These are phyloP conservation scores for Musca vetustissima DNA, from an alignment of 1,140 invertebrate species.

Conservation along the genomic window DNA sequence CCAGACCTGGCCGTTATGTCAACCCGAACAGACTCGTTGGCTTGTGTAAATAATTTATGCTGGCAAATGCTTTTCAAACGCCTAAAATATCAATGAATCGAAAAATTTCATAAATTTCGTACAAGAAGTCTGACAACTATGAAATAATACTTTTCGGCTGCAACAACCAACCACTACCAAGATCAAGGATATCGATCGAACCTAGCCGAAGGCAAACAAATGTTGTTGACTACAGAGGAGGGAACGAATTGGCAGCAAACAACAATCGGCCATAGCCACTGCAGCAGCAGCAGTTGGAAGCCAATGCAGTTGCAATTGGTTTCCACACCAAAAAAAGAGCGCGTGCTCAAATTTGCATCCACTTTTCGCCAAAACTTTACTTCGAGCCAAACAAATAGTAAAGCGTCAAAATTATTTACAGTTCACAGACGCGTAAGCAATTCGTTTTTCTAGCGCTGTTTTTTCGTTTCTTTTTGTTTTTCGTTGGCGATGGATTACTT, in stretches of 20 bases:
- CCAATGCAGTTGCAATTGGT: neutral
- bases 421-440: no score
- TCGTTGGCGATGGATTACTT: no score
- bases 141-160: neutral
- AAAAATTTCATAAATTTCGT: slow-evolving; percentile 27
- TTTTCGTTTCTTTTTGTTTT: no score
- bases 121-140: slow-evolving; percentile 7
- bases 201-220: slow-evolving; percentile 13
- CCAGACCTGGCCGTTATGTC: neutral
- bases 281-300: neutral
- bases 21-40: neutral
- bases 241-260: neutral
- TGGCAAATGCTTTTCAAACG: slow-evolving; percentile 14
- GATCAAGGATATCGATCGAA: slow-evolving; percentile 17
- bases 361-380: slow-evolving; percentile 8
- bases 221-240: neutral
- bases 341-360: slow-evolving; percentile 9
- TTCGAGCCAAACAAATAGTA: no score
- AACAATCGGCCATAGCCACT: neutral
- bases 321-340: neutral
- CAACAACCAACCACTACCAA: neutral
- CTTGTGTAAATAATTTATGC: slow-evolving; percentile 25
- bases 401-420: no score
- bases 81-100: slow-evolving; percentile 27
- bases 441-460: no score